A percentile compares a stretch with the other conserved stretches of the same genome.
Evolutionary conservation across 92 coral and sea anemone genomes (phyloP).

Genomic region (Zoanthus solanderi): DNA sequence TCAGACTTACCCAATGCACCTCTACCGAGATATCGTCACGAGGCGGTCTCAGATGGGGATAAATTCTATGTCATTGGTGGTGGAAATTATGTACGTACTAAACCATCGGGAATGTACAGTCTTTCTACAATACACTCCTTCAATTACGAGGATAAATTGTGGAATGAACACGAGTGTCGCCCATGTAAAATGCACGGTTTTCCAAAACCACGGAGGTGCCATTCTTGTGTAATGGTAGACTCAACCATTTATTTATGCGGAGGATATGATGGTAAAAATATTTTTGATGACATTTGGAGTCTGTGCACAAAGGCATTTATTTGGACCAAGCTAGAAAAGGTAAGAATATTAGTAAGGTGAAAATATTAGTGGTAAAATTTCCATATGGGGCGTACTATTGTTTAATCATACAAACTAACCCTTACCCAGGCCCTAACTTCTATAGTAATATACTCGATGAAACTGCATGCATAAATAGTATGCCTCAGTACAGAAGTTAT

Average conservation of each 20-base stretch:
- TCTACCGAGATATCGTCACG: constrained; percentile 86
- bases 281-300: constrained; percentile 83
- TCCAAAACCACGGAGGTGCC: constrained; percentile 91
- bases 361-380: too few species aligned
- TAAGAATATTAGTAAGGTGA: too few species aligned
- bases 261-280: constrained; percentile 76
- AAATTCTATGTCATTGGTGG: constrained; percentile 89
- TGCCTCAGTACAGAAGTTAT: too few species aligned
- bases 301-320: too few species aligned
- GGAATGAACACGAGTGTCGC: constrained; percentile 73
- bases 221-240: constrained; percentile 80
- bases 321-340: too few species aligned
- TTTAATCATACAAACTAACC: too few species aligned
- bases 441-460: too few species aligned
- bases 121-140: constrained; percentile 75
- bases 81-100: constrained; percentile 72
- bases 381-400: too few species aligned
- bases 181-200: constrained; percentile 66
- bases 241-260: constrained; percentile 81
- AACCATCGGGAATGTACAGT: constrained; percentile 64
- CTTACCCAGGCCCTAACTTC: too few species aligned
- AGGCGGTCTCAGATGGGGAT: constrained; percentile 76
- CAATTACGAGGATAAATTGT: constrained; percentile 54
- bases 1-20: constrained; percentile 54
- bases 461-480: too few species aligned